phyloP scores from a whole-genome alignment of 2,797 vertebrate genomes.

The Numenius phaeopus region DNA sequence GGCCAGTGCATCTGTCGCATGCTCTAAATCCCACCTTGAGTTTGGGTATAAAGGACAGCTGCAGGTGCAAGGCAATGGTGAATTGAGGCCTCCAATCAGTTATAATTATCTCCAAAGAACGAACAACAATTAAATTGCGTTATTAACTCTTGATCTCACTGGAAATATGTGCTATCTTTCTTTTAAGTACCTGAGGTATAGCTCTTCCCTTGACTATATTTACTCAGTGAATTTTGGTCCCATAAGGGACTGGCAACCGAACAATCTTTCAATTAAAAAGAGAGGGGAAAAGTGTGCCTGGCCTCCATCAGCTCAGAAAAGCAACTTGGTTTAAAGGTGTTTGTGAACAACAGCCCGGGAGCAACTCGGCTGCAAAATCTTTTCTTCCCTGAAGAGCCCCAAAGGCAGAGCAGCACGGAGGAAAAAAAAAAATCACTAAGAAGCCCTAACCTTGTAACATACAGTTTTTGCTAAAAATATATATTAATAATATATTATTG shows the following conservation, averaged over 20 bases:
- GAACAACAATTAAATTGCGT: slow-evolving; percentile 59
- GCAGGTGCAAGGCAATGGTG: not conserved
- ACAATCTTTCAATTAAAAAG: slow-evolving; percentile 55
- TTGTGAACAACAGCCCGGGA: slow-evolving; percentile 46
- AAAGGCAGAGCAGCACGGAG: slow-evolving; percentile 70
- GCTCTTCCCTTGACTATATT: slow-evolving; percentile 57
- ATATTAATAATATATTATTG: slow-evolving; percentile 99
- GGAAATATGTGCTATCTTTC: slow-evolving; percentile 31
- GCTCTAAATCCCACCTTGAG: not conserved
- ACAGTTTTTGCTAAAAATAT: slow-evolving; percentile 96
- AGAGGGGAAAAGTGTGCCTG: not conserved
- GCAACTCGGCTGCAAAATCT: slow-evolving; percentile 53
- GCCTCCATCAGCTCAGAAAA: slow-evolving; percentile 8
- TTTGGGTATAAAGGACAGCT: not conserved
- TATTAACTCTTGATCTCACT: slow-evolving; percentile 61
- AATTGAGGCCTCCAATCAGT: not conserved
- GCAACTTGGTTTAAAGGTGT: slow-evolving; percentile 63
- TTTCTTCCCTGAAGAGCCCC: slow-evolving; percentile 67
- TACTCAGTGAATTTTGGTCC: slow-evolving; percentile 11
- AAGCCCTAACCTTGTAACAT: slow-evolving; percentile 92
- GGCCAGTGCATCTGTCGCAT: not conserved
- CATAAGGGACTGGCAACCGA: not conserved
- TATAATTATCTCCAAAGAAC: slow-evolving; percentile 45
- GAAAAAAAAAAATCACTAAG: slow-evolving; percentile 79
- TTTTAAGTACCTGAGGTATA: slow-evolving; percentile 28